Base-by-base conservation (phyloP, 1,140 invertebrate species). In the Cotesia glomerata region DNA sequence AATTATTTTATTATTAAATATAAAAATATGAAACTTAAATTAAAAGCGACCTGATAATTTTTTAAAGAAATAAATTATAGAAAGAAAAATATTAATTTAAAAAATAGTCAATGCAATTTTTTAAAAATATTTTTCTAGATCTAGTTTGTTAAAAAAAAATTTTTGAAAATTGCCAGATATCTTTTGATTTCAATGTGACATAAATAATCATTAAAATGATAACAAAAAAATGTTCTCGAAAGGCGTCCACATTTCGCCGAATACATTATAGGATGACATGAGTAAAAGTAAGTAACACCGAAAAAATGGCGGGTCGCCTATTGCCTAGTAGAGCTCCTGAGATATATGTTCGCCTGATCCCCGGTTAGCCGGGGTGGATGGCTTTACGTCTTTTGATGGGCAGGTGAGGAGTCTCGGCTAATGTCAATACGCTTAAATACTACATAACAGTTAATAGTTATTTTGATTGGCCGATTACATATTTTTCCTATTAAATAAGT, bases 371-470 rank as follows among this genome's bases (percentile, higher is more conserved):
- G 86, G 80, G 84, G 84, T 82, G 86, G 86, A 86, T 86, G 85
- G 84, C 81, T 87, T 84, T 82, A 81, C 83, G 84, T 86, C 84
- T 86, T 87, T 87, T 87, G 85, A 87, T 85, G 84, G 86, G 86
- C 86, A 87, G 86, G 85, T 86, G 86, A 87, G 84, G 84, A 85
- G 85, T 85, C 84, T 86, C 84, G 82, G 85, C 82, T 84, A 84
- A 83, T 86, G 85, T 87, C 84, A 86, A 86, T 71, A 74, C 63
- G 61, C 54, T 52, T 64, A 61, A 16, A 56, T n/a, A 18, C 39
- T 34, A 16, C n/a, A n/a, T n/a, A n/a, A n/a, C 61, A 7, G 32
- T 61, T 39, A 14, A 34, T 26, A n/a, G 49, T 4, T 56, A 36
- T 16, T 14, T 7, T 39, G n/a, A 16, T 45, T 59, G 56, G 56